Percentiles rank a stretch among this genome's conserved stretches.
Evolutionary conservation across 2,888 invertebrate species (phyloP).

Genomic region (Drosophila pegasa): DNA sequence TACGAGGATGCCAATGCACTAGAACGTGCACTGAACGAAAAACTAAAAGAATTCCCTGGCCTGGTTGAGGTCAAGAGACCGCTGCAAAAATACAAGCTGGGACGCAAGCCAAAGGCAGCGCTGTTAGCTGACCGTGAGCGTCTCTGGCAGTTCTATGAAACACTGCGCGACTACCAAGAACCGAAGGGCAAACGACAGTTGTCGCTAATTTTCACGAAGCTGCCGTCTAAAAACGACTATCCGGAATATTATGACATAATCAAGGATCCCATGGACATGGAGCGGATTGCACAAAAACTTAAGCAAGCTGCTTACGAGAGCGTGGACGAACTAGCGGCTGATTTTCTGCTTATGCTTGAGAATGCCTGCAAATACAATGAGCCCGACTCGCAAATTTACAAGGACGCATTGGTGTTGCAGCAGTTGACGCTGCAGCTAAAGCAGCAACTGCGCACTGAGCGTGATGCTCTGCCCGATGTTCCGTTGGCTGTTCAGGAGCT

Average conservation of each 20-base stretch:
- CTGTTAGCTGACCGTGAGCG: slow-evolving; percentile 91
- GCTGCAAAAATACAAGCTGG: slow-evolving; percentile 75
- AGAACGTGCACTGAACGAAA: slow-evolving; percentile 93
- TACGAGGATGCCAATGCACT: slow-evolving; percentile 96
- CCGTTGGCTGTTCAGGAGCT: slow-evolving; percentile 95
- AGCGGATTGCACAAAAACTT: slow-evolving; percentile 94
- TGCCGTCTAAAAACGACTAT: slow-evolving; percentile 96
- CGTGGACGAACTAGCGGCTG: slow-evolving; percentile 94
- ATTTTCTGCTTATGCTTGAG: slow-evolving; percentile 96
- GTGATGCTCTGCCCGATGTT: slow-evolving; percentile 94
- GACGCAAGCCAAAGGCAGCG: slow-evolving; percentile 85
- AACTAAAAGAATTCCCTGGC: slow-evolving; percentile 90
- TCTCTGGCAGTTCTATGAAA: slow-evolving; percentile 93
- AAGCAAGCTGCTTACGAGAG: slow-evolving; percentile 91
- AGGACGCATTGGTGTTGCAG: slow-evolving; percentile 97
- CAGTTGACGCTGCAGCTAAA: slow-evolving; percentile 96
- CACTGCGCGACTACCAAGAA: slow-evolving; percentile 95
- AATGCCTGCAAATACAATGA: slow-evolving; percentile 99
- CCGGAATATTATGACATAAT: slow-evolving; percentile 99
- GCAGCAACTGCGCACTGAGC: slow-evolving; percentile 89
- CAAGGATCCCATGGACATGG: slow-evolving; percentile 98
- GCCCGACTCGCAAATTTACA: slow-evolving; percentile 98
- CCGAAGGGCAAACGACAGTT: slow-evolving; percentile 93
- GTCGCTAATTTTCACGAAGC: slow-evolving; percentile 96
- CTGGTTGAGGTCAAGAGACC: slow-evolving; percentile 85